A percentile compares a stretch with the other conserved stretches of the same genome.
Evolutionary conservation across 1,140 invertebrate genomes (phyloP).

Genomic region (Drosophila oshimai): DNA sequence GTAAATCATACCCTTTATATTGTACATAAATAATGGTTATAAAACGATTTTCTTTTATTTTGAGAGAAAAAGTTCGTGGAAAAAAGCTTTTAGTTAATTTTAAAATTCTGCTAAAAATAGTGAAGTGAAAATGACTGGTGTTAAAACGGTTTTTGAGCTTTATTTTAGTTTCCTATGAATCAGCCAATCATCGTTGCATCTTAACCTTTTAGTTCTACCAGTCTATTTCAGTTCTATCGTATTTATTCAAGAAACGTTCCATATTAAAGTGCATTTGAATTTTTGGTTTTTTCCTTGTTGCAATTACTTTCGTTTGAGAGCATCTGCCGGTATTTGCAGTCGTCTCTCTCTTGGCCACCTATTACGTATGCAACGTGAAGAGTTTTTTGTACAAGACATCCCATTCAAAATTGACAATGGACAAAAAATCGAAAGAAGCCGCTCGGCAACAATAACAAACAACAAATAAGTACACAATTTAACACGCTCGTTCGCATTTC

Average conservation of each 20-base stretch:
- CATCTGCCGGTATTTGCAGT: constrained; percentile 10
- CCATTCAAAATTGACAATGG: constrained; percentile 57
- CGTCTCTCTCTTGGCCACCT: constrained; percentile 18
- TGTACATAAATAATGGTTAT: too few species aligned
- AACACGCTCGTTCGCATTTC: constrained; percentile 76
- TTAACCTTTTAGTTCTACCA: too few species aligned
- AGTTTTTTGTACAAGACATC: constrained; percentile 32
- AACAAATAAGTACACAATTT: constrained; percentile 59
- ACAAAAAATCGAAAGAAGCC: constrained; percentile 31
- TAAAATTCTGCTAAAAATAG: too few species aligned
- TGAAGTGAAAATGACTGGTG: too few species aligned
- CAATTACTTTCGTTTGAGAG: not conserved
- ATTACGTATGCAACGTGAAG: constrained; percentile 31
- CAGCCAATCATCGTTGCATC: too few species aligned
- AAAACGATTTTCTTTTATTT: too few species aligned
- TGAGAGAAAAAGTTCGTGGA: too few species aligned
- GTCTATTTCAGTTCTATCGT: too few species aligned
- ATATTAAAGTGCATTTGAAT: not conserved
- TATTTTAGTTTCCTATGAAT: too few species aligned
- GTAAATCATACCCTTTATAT: too few species aligned
- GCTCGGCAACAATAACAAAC: constrained; percentile 25
- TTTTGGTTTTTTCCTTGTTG: not conserved
- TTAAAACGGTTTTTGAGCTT: too few species aligned
- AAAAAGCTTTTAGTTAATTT: too few species aligned
- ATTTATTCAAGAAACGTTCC: not conserved